Evolutionary conservation across 2,113 vertebrate species (phyloP).

Genomic region (Uria aalge): DNA sequence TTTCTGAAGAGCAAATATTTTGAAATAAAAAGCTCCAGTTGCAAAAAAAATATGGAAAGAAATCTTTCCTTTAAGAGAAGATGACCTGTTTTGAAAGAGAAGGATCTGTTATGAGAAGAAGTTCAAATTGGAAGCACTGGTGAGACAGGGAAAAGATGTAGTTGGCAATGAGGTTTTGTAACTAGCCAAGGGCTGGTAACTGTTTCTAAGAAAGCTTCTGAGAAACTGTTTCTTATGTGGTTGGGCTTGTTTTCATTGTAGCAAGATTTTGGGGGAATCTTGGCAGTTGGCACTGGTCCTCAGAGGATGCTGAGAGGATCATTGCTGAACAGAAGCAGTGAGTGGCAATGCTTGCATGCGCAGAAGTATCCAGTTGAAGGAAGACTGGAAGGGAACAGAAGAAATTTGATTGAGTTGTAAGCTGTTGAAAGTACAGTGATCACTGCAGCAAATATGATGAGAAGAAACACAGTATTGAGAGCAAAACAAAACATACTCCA

Average conservation of each 20-base stretch:
- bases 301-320: background rate
- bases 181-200: background rate
- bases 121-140: background rate
- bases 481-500: background rate
- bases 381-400: background rate
- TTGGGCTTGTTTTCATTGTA: background rate
- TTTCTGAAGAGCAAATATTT: constrained; percentile 6
- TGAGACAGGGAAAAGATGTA: background rate
- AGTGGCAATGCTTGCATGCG: background rate
- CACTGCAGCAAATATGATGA: background rate
- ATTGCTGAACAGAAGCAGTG: background rate
- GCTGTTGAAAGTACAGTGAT: background rate
- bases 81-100: background rate
- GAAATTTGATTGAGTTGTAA: background rate
- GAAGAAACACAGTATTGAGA: background rate
- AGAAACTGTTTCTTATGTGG: rapidly evolving
- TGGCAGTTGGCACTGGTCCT: rapidly evolving
- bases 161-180: background rate
- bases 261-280: background rate
- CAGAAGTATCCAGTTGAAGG: background rate
- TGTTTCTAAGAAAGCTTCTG: background rate
- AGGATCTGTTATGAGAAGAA: background rate
- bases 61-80: background rate
- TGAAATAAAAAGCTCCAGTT: background rate
- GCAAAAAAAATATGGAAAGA: background rate